phyloP scores from a whole-genome alignment of 2,113 vertebrate species.

The Amia ocellicauda region DNA sequence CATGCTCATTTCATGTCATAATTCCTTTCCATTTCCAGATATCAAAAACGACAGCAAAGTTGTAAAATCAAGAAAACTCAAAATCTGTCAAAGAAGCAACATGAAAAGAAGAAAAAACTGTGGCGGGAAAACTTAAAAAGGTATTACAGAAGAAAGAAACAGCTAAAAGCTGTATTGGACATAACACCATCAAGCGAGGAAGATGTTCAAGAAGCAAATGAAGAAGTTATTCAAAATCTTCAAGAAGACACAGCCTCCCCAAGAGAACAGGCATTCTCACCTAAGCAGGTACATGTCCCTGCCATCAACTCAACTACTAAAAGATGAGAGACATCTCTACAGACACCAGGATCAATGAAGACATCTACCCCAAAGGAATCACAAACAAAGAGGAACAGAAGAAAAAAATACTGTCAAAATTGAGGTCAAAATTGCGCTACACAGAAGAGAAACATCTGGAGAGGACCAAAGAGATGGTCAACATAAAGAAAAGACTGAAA shows the following conservation, averaged over 20 bases:
- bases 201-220: constrained; percentile 13
- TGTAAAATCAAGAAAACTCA: neutral
- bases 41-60: constrained; percentile 22
- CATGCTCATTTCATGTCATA: too few species aligned
- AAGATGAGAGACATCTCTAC: constrained; percentile 7
- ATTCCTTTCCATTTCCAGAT: too few species aligned
- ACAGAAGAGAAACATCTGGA: constrained; percentile 5
- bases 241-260: too few species aligned
- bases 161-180: constrained; percentile 8
- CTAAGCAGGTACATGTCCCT: constrained; percentile 5
- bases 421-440: constrained; percentile 8
- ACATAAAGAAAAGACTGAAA: neutral
- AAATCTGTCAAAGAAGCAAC: constrained; percentile 12
- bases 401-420: constrained; percentile 6
- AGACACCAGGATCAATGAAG: too few species aligned
- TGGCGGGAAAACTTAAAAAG: neutral
- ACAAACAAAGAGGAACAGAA: too few species aligned
- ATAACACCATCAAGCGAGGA: constrained; percentile 5
- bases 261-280: constrained; percentile 11
- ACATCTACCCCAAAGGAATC: constrained; percentile 18
- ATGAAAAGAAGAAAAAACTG: neutral
- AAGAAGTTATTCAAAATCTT: constrained; percentile 14
- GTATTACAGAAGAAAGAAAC: constrained; percentile 8
- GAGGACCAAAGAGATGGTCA: constrained; percentile 1
- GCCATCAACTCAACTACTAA: too few species aligned